Evolutionary conservation across 2,888 invertebrate species (phyloP).

Genomic region (Conops quadrifasciatus): DNA sequence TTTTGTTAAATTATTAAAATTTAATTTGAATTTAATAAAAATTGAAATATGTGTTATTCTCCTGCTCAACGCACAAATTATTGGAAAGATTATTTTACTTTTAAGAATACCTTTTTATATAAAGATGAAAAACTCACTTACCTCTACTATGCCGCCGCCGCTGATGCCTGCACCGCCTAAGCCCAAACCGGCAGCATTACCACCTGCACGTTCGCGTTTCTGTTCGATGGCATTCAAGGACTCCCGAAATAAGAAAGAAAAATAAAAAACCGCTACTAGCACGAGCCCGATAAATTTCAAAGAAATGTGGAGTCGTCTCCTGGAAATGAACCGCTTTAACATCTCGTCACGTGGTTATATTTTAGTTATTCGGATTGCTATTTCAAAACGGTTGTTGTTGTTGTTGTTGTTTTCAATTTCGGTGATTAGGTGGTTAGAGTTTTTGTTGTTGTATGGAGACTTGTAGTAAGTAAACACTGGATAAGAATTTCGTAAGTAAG

Average conservation of each 20-base stretch:
- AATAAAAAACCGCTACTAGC: slow-evolving; percentile 59
- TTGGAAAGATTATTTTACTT: too few relatives aligned
- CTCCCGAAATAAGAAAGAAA: slow-evolving; percentile 61
- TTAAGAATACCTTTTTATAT: too few relatives aligned
- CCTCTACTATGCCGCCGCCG: too few relatives aligned
- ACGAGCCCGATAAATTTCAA: slow-evolving; percentile 59
- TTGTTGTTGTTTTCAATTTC: neutral
- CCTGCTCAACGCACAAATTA: too few relatives aligned
- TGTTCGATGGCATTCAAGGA: slow-evolving; percentile 63
- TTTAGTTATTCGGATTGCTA: neutral
- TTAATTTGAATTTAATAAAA: too few relatives aligned
- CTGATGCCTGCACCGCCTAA: slow-evolving; percentile 7
- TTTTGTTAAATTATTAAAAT: too few relatives aligned
- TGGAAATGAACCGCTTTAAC: slow-evolving; percentile 58
- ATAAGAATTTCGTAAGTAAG: too few relatives aligned
- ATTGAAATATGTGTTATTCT: too few relatives aligned
- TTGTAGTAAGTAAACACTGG: too few relatives aligned
- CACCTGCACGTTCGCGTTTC: slow-evolving; percentile 49
- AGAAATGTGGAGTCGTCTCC: slow-evolving; percentile 59
- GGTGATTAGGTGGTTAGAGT: neutral
- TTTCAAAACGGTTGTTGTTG: neutral
- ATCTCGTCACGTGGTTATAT: slow-evolving; percentile 47
- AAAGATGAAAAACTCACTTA: too few relatives aligned
- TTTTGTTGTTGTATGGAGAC: neutral
- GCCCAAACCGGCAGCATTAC: neutral